Evolutionary conservation across 2,113 vertebrate genomes (phyloP).

Genomic region (Cynoglossus semilaevis): DNA sequence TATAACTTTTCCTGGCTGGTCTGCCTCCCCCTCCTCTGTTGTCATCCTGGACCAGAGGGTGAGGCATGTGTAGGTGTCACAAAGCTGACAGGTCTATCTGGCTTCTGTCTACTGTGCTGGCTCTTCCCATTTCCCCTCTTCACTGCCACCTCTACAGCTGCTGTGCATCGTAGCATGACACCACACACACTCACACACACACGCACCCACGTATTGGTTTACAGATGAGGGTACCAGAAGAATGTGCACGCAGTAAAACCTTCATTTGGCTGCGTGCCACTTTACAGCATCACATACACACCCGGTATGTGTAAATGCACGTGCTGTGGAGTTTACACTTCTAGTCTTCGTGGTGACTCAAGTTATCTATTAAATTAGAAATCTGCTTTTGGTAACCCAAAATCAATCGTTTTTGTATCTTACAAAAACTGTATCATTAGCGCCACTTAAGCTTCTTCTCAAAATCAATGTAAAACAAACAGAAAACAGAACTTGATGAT

Average conservation of each 20-base stretch:
- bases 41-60: conserved; percentile 42
- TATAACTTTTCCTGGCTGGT: conserved; percentile 33
- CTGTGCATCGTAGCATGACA: conserved; percentile 53
- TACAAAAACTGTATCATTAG: too few species aligned
- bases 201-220: conserved; percentile 39
- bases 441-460: too few species aligned
- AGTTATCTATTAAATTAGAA: too few species aligned
- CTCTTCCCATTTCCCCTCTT: conserved; percentile 61
- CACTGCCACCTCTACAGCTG: conserved; percentile 56
- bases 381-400: too few species aligned
- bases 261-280: conserved; percentile 32
- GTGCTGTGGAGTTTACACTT: too few species aligned
- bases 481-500: too few species aligned
- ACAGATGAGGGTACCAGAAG: conserved; percentile 36
- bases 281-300: conserved; percentile 23
- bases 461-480: too few species aligned
- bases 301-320: conserved; percentile 47
- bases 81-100: conserved; percentile 71
- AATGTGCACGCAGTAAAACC: conserved; percentile 35
- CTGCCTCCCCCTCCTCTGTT: conserved; percentile 27
- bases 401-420: too few species aligned
- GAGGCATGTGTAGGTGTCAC: conserved; percentile 66
- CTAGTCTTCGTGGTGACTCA: too few species aligned
- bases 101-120: conserved; percentile 61
- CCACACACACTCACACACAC: conserved; percentile 23